phyloP scores from a whole-genome alignment of 2,113 vertebrate species.

The Pseudopipra pipra region DNA sequence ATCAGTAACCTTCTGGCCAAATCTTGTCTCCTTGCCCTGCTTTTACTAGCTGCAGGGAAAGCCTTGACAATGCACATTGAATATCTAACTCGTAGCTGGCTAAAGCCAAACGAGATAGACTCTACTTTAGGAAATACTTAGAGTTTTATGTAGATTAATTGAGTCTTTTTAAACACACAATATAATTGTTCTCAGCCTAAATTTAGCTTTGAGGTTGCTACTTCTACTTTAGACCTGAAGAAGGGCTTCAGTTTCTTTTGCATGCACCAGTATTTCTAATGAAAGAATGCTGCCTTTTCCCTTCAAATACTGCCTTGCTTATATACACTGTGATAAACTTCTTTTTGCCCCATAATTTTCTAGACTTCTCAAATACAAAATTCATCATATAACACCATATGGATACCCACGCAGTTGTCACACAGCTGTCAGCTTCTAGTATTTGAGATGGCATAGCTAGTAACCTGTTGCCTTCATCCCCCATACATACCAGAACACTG shows the following conservation, averaged over 20 bases:
- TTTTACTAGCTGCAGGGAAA: background rate
- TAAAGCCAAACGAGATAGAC: background rate
- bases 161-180: background rate
- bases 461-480: slow-evolving; percentile 45
- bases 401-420: slow-evolving; percentile 56
- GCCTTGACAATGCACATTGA: background rate
- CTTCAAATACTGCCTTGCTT: background rate
- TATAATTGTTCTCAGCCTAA: background rate
- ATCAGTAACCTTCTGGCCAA: background rate
- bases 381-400: slow-evolving; percentile 35
- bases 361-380: slow-evolving; percentile 17
- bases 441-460: slow-evolving; percentile 11
- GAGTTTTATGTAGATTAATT: background rate
- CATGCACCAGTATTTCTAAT: background rate
- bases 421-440: slow-evolving; percentile 53
- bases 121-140: background rate
- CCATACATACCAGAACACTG: background rate
- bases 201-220: background rate
- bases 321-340: background rate
- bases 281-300: slow-evolving; percentile 33
- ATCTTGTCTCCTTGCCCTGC: background rate
- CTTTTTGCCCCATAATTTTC: background rate
- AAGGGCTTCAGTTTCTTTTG: background rate
- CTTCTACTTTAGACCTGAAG: background rate
- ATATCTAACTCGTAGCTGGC: background rate